Percentiles rank a stretch among this genome's conserved stretches.
These are phyloP conservation scores for Andricus curvator DNA, from an alignment of 2,888 invertebrate species.

Conservation along the genomic window DNA sequence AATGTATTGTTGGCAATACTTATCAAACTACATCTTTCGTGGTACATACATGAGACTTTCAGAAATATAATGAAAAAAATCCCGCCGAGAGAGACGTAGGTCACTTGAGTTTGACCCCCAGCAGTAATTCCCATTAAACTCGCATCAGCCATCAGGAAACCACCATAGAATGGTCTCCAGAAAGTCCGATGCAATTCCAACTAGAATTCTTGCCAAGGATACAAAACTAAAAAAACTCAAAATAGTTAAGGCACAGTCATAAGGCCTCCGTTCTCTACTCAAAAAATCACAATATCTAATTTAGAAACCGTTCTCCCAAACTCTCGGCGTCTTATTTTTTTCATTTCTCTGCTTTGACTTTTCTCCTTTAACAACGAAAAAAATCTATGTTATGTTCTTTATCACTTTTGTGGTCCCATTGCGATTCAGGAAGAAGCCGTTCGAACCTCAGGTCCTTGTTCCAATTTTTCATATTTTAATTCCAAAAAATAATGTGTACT, in stretches of 20 bases:
- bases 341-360: conserved; percentile 59
- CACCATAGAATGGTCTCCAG: conserved; percentile 15
- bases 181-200: conserved; percentile 13
- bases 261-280: conserved; percentile 4
- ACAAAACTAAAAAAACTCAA: conserved; percentile 19
- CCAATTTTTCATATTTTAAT: conserved; percentile 14
- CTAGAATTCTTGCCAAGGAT: conserved; percentile 9
- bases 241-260: conserved; percentile 38
- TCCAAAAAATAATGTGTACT: conserved; percentile 15
- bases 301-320: conserved; percentile 15
- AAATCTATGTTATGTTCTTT: conserved; percentile 67
- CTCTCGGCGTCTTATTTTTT: conserved; percentile 40
- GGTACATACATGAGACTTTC: conserved; percentile 70
- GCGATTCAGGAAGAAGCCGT: conserved; percentile 70
- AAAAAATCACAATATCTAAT: conserved; percentile 25
- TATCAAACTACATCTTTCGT: conserved; percentile 73
- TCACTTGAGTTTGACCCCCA: conserved; percentile 12
- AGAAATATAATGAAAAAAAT: conserved; percentile 31
- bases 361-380: conserved; percentile 64
- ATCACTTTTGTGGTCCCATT: conserved; percentile 75
- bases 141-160: conserved; percentile 12
- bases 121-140: conserved; percentile 33
- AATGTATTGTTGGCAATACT: conserved; percentile 75
- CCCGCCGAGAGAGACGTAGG: conserved; percentile 25
- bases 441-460: conserved; percentile 52